Percentiles rank a stretch among this genome's conserved stretches.
phyloP scores from a whole-genome alignment of 2,888 invertebrate genomes.

The Drosophila mulleri region DNA sequence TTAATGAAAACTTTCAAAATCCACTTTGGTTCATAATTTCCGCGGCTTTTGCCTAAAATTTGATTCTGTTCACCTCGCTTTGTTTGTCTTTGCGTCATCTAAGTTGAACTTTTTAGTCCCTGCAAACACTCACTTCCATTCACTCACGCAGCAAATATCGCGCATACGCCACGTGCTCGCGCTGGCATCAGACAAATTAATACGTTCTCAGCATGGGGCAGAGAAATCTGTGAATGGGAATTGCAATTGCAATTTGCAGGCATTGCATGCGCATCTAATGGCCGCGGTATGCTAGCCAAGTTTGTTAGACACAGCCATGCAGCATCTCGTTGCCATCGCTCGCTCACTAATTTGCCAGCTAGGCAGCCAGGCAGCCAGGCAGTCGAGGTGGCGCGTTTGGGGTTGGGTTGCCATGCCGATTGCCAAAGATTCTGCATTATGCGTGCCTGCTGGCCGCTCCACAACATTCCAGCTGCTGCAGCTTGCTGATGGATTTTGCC shows the following conservation, averaged over 20 bases:
- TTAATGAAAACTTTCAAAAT: background rate
- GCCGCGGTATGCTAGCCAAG: conserved; percentile 47
- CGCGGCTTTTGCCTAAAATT: background rate
- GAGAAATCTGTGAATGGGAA: conserved; percentile 43
- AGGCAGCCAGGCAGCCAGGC: conserved; percentile 6
- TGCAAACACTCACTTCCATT: background rate
- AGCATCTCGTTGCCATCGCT: conserved; percentile 6
- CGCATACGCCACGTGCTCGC: conserved; percentile 40
- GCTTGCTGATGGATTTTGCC: conserved; percentile 14
- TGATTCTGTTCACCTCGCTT: background rate
- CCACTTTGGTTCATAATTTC: background rate
- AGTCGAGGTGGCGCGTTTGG: background rate
- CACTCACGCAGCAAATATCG: conserved; percentile 26
- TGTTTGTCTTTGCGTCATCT: background rate
- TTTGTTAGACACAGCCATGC: conserved; percentile 47
- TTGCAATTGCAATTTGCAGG: conserved; percentile 48
- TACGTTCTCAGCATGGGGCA: conserved; percentile 22
- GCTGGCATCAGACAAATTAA: conserved; percentile 23
- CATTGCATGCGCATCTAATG: conserved; percentile 19
- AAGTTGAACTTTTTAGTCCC: background rate
- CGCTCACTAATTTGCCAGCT: conserved; percentile 26
- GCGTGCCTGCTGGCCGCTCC: conserved; percentile 32
- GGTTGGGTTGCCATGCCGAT: conserved; percentile 36
- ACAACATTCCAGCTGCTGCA: conserved; percentile 5
- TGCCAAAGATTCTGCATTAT: conserved; percentile 51